phyloP scores from a whole-genome alignment of 2,797 vertebrate genomes.

The Notamacropus eugenii region DNA sequence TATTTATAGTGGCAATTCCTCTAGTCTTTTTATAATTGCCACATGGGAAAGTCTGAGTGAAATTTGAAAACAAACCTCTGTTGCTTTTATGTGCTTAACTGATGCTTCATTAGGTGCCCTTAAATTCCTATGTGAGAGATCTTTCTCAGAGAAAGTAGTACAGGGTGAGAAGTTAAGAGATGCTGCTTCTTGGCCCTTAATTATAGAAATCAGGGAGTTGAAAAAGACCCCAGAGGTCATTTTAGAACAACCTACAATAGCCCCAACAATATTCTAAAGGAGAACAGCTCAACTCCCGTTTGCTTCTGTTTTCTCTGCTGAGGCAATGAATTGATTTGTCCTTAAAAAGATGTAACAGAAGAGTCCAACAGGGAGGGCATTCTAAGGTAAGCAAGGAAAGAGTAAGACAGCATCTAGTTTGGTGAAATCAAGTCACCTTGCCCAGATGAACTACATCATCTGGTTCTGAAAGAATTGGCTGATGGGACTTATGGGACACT shows the following conservation, averaged over 20 bases:
- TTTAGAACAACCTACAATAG: background rate
- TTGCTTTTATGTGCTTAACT: conserved; percentile 23
- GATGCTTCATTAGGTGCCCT: background rate
- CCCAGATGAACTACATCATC: background rate
- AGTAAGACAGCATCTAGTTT: background rate
- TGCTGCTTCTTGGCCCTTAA: background rate
- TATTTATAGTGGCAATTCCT: background rate
- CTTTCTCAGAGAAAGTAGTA: background rate
- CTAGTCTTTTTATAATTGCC: conserved; percentile 13
- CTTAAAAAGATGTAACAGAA: background rate
- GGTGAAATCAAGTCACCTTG: background rate
- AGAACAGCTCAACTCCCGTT: background rate
- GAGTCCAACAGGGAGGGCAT: background rate
- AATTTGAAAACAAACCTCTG: background rate
- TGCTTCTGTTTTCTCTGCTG: background rate
- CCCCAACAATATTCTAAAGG: background rate
- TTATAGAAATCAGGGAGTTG: background rate
- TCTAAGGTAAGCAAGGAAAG: background rate
- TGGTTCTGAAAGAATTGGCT: background rate
- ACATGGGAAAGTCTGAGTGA: background rate
- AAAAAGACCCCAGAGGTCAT: background rate
- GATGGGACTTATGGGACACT: background rate
- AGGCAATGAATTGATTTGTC: background rate
- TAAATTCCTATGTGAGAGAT: conserved; percentile 8
- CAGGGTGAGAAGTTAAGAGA: background rate